Percentiles rank a stretch among this genome's conserved stretches.
These are phyloP conservation scores for Gorsachius magnificus DNA, from an alignment of 2,797 vertebrate genomes.

Conservation along the genomic window DNA sequence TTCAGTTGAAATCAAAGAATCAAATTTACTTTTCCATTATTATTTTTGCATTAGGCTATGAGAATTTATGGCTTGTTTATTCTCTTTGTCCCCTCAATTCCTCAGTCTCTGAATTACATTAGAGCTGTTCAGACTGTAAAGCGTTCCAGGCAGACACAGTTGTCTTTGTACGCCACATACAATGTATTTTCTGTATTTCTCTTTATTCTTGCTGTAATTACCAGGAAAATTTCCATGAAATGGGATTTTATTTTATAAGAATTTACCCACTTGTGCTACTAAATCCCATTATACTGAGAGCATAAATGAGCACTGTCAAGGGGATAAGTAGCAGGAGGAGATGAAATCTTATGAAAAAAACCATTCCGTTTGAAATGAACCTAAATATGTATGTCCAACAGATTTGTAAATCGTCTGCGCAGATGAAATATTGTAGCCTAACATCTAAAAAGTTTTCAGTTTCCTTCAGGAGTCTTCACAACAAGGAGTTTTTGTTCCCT, in stretches of 20 bases:
- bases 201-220: neutral
- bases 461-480: neutral
- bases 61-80: neutral
- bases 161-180: neutral
- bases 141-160: neutral
- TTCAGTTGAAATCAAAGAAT: neutral
- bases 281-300: neutral
- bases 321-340: neutral
- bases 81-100: neutral
- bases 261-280: neutral
- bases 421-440: neutral
- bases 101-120: neutral
- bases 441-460: neutral
- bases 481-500: neutral
- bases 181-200: conserved; percentile 3
- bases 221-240: conserved; percentile 29
- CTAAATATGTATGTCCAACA: neutral
- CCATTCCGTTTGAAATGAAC: neutral
- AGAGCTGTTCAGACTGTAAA: neutral
- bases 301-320: neutral
- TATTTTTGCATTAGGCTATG: conserved; percentile 16
- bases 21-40: conserved; percentile 21
- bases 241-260: conserved; percentile 29
- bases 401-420: neutral
- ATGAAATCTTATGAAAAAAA: neutral